phyloP scores from a whole-genome alignment of 2,797 vertebrate species.

The Onychomys arenicola region DNA sequence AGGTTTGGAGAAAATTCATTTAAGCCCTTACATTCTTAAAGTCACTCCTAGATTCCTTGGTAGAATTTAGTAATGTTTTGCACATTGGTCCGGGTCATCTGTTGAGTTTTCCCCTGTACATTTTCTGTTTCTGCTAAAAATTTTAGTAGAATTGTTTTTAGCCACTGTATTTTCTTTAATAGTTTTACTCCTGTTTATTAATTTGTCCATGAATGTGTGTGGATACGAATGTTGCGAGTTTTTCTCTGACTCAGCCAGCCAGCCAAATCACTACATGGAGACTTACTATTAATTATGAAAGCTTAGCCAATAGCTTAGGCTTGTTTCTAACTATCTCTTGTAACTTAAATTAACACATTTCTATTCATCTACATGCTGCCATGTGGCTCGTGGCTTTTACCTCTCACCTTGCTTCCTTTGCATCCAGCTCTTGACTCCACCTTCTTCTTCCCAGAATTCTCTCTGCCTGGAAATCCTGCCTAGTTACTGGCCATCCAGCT shows the following conservation, averaged over 20 bases:
- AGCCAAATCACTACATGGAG: neutral
- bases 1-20: neutral
- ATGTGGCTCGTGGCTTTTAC: neutral
- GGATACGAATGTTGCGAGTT: neutral
- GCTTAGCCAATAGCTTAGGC: neutral
- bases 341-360: neutral
- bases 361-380: neutral
- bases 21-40: neutral
- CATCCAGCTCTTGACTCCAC: neutral
- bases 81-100: neutral
- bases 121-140: slow-evolving; percentile 25
- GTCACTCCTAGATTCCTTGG: neutral
- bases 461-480: neutral
- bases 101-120: neutral
- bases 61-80: slow-evolving; percentile 9
- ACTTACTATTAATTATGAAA: neutral
- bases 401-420: neutral
- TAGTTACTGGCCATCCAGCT: neutral
- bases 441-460: neutral
- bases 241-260: neutral
- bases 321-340: neutral
- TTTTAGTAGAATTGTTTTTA: neutral
- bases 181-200: neutral
- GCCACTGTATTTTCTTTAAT: neutral
- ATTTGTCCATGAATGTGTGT: neutral